Conservation (phyloP, 2,797 vertebrate genomes). For the Rhodeus uyekii region DNA sequence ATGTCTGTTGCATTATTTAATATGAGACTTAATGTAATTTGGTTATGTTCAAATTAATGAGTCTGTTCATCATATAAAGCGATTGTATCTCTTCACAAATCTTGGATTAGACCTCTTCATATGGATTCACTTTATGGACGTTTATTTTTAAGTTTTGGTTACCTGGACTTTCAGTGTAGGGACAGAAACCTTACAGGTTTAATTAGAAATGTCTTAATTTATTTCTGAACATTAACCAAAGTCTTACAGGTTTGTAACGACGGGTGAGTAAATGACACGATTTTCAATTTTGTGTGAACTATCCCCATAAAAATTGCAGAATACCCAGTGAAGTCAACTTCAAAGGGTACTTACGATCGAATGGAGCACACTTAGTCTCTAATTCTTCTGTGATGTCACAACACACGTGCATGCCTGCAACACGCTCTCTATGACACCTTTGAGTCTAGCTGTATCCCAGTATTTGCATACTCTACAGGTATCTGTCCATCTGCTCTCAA, state of each 20-base stretch:
- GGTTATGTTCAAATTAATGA: not conserved
- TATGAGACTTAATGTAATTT: not conserved
- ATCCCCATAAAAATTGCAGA: not conserved
- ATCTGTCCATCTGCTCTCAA: constrained; percentile 40
- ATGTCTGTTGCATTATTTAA: not conserved
- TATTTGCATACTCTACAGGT: constrained; percentile 33
- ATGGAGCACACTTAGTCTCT: not conserved
- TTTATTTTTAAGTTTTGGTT: not conserved
- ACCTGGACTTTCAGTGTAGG: not conserved
- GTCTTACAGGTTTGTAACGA: not conserved
- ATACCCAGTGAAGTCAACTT: not conserved
- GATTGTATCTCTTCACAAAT: not conserved
- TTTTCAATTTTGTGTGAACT: not conserved
- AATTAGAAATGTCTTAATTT: not conserved
- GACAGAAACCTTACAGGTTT: not conserved
- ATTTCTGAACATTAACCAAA: not conserved
- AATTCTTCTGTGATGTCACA: constrained; percentile 18
- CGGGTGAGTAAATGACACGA: not conserved
- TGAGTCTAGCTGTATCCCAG: not conserved
- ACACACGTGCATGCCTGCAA: not conserved
- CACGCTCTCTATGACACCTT: not conserved
- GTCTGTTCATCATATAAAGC: not conserved
- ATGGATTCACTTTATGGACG: not conserved
- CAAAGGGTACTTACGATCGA: not conserved
- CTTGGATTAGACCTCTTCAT: not conserved